Evolutionary conservation across 2,888 invertebrate species (phyloP), one percentile per base, ranked within the genome.

Genomic region (Nemapogon koenigi): DNA sequence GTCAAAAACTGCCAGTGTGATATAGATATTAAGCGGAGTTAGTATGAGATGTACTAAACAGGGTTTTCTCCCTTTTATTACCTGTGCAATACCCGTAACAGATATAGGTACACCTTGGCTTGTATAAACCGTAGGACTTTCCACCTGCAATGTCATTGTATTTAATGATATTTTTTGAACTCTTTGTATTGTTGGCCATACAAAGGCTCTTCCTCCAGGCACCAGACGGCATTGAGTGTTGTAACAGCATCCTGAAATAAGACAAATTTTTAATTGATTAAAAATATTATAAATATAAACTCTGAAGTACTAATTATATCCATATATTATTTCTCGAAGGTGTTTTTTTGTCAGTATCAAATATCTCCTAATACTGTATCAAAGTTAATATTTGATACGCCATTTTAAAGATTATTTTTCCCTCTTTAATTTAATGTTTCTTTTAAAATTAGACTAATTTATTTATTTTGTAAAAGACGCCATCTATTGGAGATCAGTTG

Each of bases 81-180:
- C 96, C 87, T 97, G 97, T 38, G 97, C 97, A 52, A 97, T 96
- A 46, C 97, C 97, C 19, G 96, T 97, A 22, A 97, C 97, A 16
- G 96, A 95, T 62, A 97, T 95, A 14, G 97, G 95, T 16, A 97
- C 97, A 39, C 97, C 97, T 71, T 96, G 94, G 56, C 92, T 91
- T 29, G 97, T 97, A 68, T 97, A 97, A 4, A 97, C 97, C 38
- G 93, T 94, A 6, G 94, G 94, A 52, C 94, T 94, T 65, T 96
- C 94, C 39, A 97, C 96, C 69, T 94, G 92, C 38, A 97, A 83
- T 2, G 97, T 97, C 95, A 97, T 97, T 1, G 97, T 97, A 69
- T 97, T 97, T 50, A 97, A 81, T 4, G 95, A 95, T 62, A 97
- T 94, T 65, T 96, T 86, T 64, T 92, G 91, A 39, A 92, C 91